Conservation (phyloP, 2,888 invertebrate genomes). For the Ariolimax columbianus region DNA sequence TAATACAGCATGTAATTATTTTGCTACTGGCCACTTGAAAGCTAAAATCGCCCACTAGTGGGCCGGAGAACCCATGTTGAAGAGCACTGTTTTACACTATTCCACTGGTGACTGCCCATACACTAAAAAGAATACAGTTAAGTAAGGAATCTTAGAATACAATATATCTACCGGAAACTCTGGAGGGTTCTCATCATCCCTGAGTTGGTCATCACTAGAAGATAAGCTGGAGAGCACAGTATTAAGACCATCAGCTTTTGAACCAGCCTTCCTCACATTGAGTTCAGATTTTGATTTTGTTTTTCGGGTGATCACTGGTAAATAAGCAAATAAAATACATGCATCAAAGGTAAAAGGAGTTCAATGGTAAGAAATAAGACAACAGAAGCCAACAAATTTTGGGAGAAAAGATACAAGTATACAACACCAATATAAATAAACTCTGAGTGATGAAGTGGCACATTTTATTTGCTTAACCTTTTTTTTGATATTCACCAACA, state of each 20-base stretch:
- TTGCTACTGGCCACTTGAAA: too few species aligned
- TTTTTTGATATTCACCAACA: too few species aligned
- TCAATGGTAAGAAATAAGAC: not conserved
- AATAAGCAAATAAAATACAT: not conserved
- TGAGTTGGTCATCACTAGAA: constrained; percentile 56
- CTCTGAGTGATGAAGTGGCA: too few species aligned
- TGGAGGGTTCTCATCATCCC: constrained; percentile 44
- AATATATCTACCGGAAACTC: constrained; percentile 47
- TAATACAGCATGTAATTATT: too few species aligned
- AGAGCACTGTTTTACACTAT: not conserved
- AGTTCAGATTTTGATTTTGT: constrained; percentile 2
- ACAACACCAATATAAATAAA: too few species aligned
- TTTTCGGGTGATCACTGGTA: not conserved
- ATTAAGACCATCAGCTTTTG: constrained; percentile 23
- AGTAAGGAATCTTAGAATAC: not conserved
- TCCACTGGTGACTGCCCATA: not conserved
- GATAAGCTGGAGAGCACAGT: constrained; percentile 60
- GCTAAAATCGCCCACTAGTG: too few species aligned
- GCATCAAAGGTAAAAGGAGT: not conserved
- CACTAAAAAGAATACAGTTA: not conserved
- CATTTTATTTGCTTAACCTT: too few species aligned
- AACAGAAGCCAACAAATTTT: not conserved
- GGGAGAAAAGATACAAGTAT: too few species aligned
- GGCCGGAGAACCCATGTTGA: too few species aligned
- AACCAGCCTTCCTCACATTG: not conserved